Percentiles rank a stretch among this genome's conserved stretches.
phyloP scores from a whole-genome alignment of 2,113 vertebrate species.

The Plectropomus leopardus region DNA sequence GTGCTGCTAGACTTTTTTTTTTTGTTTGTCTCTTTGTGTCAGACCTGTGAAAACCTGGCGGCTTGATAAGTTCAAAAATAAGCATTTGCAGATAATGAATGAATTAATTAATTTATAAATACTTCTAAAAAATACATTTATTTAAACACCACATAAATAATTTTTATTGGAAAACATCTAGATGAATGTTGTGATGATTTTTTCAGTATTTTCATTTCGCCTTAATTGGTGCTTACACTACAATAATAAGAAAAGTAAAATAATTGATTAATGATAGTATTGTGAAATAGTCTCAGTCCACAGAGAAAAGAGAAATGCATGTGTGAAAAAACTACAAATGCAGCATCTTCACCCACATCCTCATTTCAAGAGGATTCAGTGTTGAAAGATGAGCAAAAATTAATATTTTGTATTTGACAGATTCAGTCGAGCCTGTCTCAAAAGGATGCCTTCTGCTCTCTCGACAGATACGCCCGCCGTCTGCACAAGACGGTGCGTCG shows the following conservation, averaged over 20 bases:
- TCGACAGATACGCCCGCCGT: slow-evolving; percentile 91
- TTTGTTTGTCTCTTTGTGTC: too few relatives aligned
- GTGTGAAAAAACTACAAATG: background rate
- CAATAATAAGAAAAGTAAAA: background rate
- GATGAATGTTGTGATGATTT: too few relatives aligned
- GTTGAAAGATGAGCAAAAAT: background rate
- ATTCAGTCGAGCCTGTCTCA: background rate
- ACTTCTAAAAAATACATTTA: too few relatives aligned
- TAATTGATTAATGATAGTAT: background rate
- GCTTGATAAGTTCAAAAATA: too few relatives aligned
- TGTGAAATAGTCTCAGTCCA: background rate
- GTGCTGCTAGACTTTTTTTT: too few relatives aligned
- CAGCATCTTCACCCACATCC: background rate
- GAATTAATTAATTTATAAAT: too few relatives aligned
- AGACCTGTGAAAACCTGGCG: too few relatives aligned
- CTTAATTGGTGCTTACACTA: too few relatives aligned
- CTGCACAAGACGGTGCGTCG: slow-evolving; percentile 96
- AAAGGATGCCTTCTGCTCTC: background rate
- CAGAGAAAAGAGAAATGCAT: background rate
- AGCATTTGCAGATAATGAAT: too few relatives aligned
- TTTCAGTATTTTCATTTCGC: too few relatives aligned
- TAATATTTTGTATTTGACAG: background rate
- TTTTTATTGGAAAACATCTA: too few relatives aligned
- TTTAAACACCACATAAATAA: too few relatives aligned
- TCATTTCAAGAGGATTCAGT: background rate